Conservation (phyloP, 2,113 vertebrate genomes). For the Scytalopus superciliaris region DNA sequence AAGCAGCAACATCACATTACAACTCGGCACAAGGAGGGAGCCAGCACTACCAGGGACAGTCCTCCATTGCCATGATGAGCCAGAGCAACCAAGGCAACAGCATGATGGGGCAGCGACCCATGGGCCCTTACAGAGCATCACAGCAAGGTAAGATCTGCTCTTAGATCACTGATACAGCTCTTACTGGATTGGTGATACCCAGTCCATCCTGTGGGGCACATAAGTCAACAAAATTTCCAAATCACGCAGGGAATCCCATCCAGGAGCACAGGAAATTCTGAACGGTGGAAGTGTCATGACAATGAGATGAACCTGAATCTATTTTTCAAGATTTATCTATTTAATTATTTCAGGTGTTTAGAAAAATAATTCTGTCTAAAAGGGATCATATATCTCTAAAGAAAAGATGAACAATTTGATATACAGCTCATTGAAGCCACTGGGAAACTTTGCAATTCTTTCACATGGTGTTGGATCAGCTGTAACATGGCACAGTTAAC, state of each 20-base stretch:
- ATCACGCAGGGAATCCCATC: not conserved
- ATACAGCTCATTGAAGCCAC: not conserved
- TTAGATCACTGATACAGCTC: not conserved
- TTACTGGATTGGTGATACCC: not conserved
- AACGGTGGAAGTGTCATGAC: not conserved
- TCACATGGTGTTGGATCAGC: conserved; percentile 1
- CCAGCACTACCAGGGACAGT: conserved; percentile 92
- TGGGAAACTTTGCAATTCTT: not conserved
- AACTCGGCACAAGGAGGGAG: conserved; percentile 83
- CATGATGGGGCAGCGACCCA: conserved; percentile 90
- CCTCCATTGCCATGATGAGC: conserved; percentile 91
- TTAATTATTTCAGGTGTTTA: conserved; percentile 29
- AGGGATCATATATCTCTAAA: not conserved
- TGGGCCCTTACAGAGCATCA: conserved; percentile 89
- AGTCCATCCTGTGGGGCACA: not conserved
- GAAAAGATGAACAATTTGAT: conserved; percentile 10
- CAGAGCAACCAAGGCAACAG: conserved; percentile 87
- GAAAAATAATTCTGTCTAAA: not conserved
- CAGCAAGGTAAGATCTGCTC: conserved; percentile 84
- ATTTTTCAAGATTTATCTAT: not conserved
- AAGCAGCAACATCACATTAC: conserved; percentile 89
- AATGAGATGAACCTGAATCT: not conserved
- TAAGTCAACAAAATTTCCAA: not conserved
- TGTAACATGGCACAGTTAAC: not conserved
- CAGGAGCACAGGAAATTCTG: not conserved